Evolutionary conservation across 2,888 invertebrate species (phyloP), one percentile per base, ranked within the genome.

Genomic region (Rotaria socialis): DNA sequence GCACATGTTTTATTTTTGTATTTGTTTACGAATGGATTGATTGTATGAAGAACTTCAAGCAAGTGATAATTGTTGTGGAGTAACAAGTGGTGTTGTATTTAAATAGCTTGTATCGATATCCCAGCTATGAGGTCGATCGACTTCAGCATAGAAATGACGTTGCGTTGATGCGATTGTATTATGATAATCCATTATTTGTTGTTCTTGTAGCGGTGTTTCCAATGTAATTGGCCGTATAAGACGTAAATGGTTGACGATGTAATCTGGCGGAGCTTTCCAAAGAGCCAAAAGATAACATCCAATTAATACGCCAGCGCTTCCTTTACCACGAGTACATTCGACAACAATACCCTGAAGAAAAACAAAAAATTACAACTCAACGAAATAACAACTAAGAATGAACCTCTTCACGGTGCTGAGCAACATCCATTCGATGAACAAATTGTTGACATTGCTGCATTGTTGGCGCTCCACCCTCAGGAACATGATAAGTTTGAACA

Each of bases 271-370:
- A 80, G 14, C 43, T 47, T 80, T 43, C 80, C 80, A 80, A 14
- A 80, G 22, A 14, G 43, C 47, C n/a, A 80, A n/a, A n/a, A 80
- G 47, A 47, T 80, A 80, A 11, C 80, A 80, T n/a, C 80, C 80
- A 11, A 80, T 41, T 80, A 80, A 47, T 10, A 80, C 80, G 5
- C 47, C 80, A 22, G 80, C 16, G 0, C 43, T 41, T 43, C 80
- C 80, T 47, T 80, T 80, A n/a, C 80, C 80, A 47, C 80, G 80
- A 80, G 16, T 80, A 47, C 80, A 80, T 80, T 80, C 80, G 10
- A 80, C 80, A 10, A 80, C 80, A 43, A 80, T n/a, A 47, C 80
- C 80, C 80, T 80, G 47, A 11, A 80, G 47, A 3, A 75, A 41
- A 11, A 22, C 5, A 3, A 5, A 47, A 22, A 10, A 47, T 7